Base-by-base conservation (phyloP, 2,797 vertebrate genomes). In the Chrosomus eos region DNA sequence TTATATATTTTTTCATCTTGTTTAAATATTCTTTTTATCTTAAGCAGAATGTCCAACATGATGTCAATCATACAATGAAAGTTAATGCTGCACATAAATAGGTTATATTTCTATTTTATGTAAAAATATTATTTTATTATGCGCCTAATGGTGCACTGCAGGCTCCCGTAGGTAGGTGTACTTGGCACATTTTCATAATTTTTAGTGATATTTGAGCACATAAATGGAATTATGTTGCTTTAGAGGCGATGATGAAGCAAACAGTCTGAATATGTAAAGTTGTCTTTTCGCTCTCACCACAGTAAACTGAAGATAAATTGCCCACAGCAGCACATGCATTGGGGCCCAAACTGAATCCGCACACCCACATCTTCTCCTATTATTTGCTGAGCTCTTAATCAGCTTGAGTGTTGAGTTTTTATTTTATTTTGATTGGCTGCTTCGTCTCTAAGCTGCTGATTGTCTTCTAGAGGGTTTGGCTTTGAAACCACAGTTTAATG, bases 401-500 rank as follows among this genome's bases (percentile, higher is more conserved):
- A 76, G 68, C 68, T 16, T 33, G 1, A 71, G 13, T 19, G 26
- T 43, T 13, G 6, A n/a, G n/a, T n/a, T n/a, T 38, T 58, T 38
- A 79, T 84, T 2, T 23, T 5, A 36, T 78, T 86, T 40, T 45
- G 70, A 87, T 86, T 80, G 70, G 85, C 45, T 23, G 64, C 38
- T 28, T 28, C 19, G 40, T 67, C 23, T 64, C n/a, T 48, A 23
- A 14, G 58, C 60, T n/a, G 19, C 76, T 85, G 88, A 87, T 87
- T 90, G 85, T 88, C 26, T 78, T 72, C 68, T 67, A 67, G 19
- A 43, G 87, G 82, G 80, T 58, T n/a, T n/a, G n/a, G n/a, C n/a
- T 72, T 82, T 81, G 78, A 51, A 86, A 84, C 83, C 84, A 81
- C 87, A 31, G 85, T 85, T 93, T 92, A 89, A 91, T 92, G 90